Evolutionary conservation across 2,113 vertebrate species (phyloP).

Genomic region (Ancistrus triradiatus): DNA sequence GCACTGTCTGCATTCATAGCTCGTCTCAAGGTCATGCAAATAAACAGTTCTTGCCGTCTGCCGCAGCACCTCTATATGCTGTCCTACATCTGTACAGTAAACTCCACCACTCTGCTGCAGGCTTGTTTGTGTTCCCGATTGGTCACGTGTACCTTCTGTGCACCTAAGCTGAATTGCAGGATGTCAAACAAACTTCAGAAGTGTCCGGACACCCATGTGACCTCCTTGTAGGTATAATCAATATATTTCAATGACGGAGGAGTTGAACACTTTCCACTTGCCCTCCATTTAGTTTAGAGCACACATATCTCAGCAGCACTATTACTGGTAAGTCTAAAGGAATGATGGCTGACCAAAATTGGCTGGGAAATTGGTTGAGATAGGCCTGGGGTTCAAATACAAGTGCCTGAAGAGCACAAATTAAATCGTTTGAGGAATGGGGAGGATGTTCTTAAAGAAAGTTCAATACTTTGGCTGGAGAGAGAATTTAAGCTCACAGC

Average conservation of each 20-base stretch:
- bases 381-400: conserved; percentile 23
- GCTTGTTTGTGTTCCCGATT: not conserved
- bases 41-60: not conserved
- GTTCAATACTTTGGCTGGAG: not conserved
- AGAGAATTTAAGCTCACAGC: not conserved
- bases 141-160: conserved; percentile 6
- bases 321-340: conserved; percentile 39
- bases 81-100: conserved; percentile 24
- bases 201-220: not conserved
- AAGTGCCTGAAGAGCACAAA: conserved; percentile 18
- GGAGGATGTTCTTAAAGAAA: conserved; percentile 2
- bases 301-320: conserved; percentile 25
- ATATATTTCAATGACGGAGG: conserved; percentile 11
- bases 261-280: conserved; percentile 8
- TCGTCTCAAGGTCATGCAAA: conserved; percentile 49
- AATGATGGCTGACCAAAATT: conserved; percentile 46
- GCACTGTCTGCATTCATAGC: conserved; percentile 7
- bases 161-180: not conserved
- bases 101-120: not conserved
- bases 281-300: conserved; percentile 22
- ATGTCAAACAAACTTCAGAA: conserved; percentile 22
- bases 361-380: conserved; percentile 48
- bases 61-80: not conserved
- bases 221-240: conserved; percentile 29
- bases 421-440: conserved; percentile 3